Evolutionary conservation across 2,888 invertebrate species (phyloP), one percentile per base, ranked within the genome.

Genomic region (Dryobota labecula): DNA sequence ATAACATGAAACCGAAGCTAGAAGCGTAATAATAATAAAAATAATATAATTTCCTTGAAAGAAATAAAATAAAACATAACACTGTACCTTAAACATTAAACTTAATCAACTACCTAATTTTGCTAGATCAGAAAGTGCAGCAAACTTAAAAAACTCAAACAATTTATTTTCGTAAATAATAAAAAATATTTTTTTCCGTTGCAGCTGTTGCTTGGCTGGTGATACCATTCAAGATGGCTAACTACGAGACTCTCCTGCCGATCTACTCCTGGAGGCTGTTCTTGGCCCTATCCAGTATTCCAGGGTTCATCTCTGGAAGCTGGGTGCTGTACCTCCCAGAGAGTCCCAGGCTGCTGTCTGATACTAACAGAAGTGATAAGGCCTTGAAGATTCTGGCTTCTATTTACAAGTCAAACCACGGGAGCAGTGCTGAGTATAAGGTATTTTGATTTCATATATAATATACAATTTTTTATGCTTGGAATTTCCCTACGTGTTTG

Each of bases 241-340:
- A 88, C 63, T 86, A 91, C 58, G 79, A 90, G 0, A 92, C 94
- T 0, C 64, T 93, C 13, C 80, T 97, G 47, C 94, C 95, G 0
- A 96, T 97, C 72, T 96, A 97, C 87, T 97, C 98, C n/a, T 98
- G 98, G 98, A 94, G 98, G 49, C 90, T 98, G 36, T 97, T 97
- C 87, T 91, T 98, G 18, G 96, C 97, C 0, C 84, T 97, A n/a
- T 96, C 97, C 70, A 96, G 97, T 15, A 71, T 97, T 1, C 98
- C 98, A 2, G 97, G 97, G 51, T 92, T 97, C 30, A 78, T 97
- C 0, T 96, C 97, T 1, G 97, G 97, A 0, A 77, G 96, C 3
- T 96, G 97, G 94, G 91, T 97, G 49, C 90, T 96, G 36, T 94
- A 92, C 58, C 94, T 97, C 41, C 98, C 98, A 0, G 98, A 98